Conservation (phyloP, 2,888 invertebrate genomes). For the Lamellibrachia columna region DNA sequence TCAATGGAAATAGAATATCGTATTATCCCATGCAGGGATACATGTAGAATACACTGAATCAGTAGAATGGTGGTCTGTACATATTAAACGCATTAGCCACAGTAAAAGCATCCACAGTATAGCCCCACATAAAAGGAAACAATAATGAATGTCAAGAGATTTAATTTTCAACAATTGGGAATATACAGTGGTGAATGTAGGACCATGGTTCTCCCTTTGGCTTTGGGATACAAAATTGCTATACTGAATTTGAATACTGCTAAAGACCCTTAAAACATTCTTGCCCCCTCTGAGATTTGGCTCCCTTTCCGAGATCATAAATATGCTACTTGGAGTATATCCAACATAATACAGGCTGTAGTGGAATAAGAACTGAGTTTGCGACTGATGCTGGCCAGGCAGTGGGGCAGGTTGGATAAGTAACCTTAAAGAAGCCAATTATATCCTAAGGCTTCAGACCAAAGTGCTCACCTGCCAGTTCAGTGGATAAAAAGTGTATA, state of each 20-base stretch:
- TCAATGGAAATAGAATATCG: no score
- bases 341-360: neutral
- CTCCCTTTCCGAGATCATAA: no score
- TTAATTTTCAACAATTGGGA: neutral
- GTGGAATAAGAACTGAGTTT: neutral
- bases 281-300: no score
- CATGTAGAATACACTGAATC: neutral
- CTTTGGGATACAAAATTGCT: no score
- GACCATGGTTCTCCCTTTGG: no score
- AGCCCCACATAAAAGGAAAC: neutral
- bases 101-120: neutral
- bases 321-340: no score
- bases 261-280: no score
- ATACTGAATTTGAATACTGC: no score
- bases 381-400: neutral
- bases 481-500: neutral
- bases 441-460: neutral
- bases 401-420: neutral
- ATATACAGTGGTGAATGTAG: neutral
- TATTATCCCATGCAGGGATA: no score
- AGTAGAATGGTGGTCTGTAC: neutral
- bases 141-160: neutral
- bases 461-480: slow-evolving; percentile 5
- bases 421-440: neutral
- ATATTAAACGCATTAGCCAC: neutral